Evolutionary conservation across 2,888 invertebrate species (phyloP), one percentile per base, ranked within the genome.

Genomic region (Macaria liturata): DNA sequence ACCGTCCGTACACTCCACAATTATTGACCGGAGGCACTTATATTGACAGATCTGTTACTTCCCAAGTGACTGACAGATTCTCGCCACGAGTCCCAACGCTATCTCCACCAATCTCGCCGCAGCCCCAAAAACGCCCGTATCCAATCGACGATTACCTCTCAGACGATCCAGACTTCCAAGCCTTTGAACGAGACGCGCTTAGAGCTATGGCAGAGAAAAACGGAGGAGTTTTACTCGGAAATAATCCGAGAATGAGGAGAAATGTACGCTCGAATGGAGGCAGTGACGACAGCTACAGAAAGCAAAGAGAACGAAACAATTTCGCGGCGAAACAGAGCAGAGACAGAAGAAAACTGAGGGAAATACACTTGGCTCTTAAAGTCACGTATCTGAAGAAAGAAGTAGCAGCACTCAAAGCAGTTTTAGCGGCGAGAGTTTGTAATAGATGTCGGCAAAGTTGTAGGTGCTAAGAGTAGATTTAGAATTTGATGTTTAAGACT

Each of bases 321-420:
- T 97, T 96, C 64, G 98, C 99, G 0, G 99, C 99, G 0, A 99
- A 99, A 84, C 94, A 98, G 69, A 98, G 98, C 0, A 93, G 99
- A 3, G 98, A 99, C 75, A 95, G 97, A 0, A 92, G 99, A 59
- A 93, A 98, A 69, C 94, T 96, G 46, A 97, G 98, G 72, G 98
- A 99, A 81, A 98, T 98, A 69, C 98, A 98, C 74, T 95, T 98
- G 42, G 97, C 98, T 0, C 95, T 98, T 44, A 93, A 98, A 57
- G 97, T 97, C 0, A 96, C 96, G 0, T 96, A 95, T 71, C 90
- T 99, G 32, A 78, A 72, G 61, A 83, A 77, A 34, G 77, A 86
- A 68, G 64, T 86, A 7, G 73, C 82, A 0, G 68, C 72, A 8
- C 56, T 88, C 31, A 81, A 82, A 52, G 63, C 80, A 0, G 61